These are phyloP conservation scores for Anoura caudifer DNA, from an alignment of 2,113 vertebrate genomes.

Conservation along the genomic window DNA sequence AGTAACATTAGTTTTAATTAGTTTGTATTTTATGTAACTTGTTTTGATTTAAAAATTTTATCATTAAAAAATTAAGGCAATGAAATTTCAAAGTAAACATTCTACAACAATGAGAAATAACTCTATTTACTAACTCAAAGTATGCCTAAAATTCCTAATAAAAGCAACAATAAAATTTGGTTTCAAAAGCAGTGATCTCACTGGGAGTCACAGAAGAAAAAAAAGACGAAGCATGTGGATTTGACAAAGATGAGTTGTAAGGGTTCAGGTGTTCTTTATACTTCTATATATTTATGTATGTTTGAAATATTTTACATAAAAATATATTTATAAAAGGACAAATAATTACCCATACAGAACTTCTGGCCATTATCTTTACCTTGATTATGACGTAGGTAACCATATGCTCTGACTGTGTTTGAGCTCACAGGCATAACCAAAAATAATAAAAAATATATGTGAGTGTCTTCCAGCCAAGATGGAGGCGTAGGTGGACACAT, in stretches of 20 bases:
- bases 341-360: neutral
- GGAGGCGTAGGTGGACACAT: too few relatives aligned
- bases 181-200: neutral
- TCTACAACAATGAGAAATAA: neutral
- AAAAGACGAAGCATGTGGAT: neutral
- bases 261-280: neutral
- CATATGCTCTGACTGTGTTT: neutral
- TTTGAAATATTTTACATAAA: neutral
- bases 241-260: neutral
- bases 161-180: neutral
- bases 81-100: conserved; percentile 19
- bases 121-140: neutral
- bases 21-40: neutral
- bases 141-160: neutral
- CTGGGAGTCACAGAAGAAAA: neutral
- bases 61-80: neutral
- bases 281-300: neutral
- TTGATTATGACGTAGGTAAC: neutral
- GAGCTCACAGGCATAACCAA: neutral
- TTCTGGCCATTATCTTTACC: neutral
- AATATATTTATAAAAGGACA: neutral
- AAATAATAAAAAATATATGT: neutral
- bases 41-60: neutral
- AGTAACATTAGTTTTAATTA: neutral
- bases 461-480: too few relatives aligned